phyloP scores from a whole-genome alignment of 35 echinoderm and acorn worm species.

The Acanthaster planci region DNA sequence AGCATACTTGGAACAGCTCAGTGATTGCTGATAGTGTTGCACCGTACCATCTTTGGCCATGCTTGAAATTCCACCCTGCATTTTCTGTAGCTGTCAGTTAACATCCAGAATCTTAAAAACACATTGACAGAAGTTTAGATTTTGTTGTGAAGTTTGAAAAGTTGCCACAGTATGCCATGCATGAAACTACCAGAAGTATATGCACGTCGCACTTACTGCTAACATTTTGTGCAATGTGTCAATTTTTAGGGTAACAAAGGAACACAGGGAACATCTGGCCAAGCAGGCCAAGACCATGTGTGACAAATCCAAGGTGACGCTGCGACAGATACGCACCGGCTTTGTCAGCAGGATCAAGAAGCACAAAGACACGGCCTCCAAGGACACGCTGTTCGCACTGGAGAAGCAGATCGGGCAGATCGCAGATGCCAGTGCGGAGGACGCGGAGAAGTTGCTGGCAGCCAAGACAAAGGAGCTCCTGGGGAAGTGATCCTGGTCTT shows the following conservation, averaged over 20 bases:
- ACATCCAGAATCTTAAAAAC: too few relatives aligned
- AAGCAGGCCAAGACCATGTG: conserved; percentile 77
- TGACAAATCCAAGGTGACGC: conserved; percentile 75
- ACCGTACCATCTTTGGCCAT: too few relatives aligned
- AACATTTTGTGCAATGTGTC: conserved; percentile 29
- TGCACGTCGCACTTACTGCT: too few relatives aligned
- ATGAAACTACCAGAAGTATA: too few relatives aligned
- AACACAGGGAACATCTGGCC: conserved; percentile 77
- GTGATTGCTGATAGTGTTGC: too few relatives aligned
- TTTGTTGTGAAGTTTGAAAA: too few relatives aligned
- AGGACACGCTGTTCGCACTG: conserved; percentile 77
- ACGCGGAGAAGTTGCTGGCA: conserved; percentile 57
- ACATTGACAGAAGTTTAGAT: too few relatives aligned
- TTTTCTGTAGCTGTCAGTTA: too few relatives aligned
- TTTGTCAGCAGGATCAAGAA: conserved; percentile 51
- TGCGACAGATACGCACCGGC: conserved; percentile 57
- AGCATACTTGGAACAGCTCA: too few relatives aligned
- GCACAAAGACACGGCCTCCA: conserved; percentile 57
- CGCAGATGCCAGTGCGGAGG: conserved; percentile 54
- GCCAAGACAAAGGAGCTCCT: conserved; percentile 82
- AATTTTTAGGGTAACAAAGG: conserved; percentile 72
- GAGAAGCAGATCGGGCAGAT: conserved; percentile 90
- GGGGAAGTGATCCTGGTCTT: conserved; percentile 47
- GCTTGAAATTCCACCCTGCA: too few relatives aligned
- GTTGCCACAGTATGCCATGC: too few relatives aligned